Percentiles rank a stretch among this genome's conserved stretches.
phyloP scores from a whole-genome alignment of 37 sponge, comb jelly and placozoan species.

The Agelas oroides region DNA sequence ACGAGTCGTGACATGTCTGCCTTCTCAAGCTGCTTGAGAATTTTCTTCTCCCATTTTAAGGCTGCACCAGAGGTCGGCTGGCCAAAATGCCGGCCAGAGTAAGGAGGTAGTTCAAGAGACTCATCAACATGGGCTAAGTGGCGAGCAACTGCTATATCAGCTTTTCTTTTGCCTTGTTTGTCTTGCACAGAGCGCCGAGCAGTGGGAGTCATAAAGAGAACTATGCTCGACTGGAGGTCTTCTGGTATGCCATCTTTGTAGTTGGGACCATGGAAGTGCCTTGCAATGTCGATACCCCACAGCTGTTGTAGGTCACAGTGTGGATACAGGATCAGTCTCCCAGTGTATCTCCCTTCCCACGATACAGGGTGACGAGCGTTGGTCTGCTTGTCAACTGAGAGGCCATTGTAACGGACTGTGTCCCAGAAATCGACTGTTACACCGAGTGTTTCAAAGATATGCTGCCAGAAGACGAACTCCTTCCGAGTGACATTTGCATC shows the following conservation, averaged over 20 bases:
- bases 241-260: neutral
- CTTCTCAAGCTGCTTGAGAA: slow-evolving; percentile 45
- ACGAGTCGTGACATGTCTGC: slow-evolving; percentile 18
- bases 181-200: neutral
- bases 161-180: neutral
- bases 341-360: slow-evolving; percentile 64
- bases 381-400: slow-evolving; percentile 56
- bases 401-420: slow-evolving; percentile 59
- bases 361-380: slow-evolving; percentile 46
- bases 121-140: slow-evolving; percentile 37
- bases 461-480: slow-evolving; percentile 82
- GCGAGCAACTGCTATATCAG: slow-evolving; percentile 13
- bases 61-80: neutral
- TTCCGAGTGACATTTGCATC: slow-evolving; percentile 28
- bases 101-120: slow-evolving; percentile 28
- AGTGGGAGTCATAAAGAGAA: slow-evolving; percentile 35
- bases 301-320: slow-evolving; percentile 42
- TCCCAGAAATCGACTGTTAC: slow-evolving; percentile 77
- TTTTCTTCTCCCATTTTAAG: slow-evolving; percentile 47
- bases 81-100: slow-evolving; percentile 40
- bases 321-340: slow-evolving; percentile 72
- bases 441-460: slow-evolving; percentile 43
- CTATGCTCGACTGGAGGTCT: slow-evolving; percentile 51
- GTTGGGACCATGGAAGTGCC: slow-evolving; percentile 59
- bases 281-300: slow-evolving; percentile 44